phyloP scores from a whole-genome alignment of 2,113 vertebrate genomes.

The Ciconia maguari region DNA sequence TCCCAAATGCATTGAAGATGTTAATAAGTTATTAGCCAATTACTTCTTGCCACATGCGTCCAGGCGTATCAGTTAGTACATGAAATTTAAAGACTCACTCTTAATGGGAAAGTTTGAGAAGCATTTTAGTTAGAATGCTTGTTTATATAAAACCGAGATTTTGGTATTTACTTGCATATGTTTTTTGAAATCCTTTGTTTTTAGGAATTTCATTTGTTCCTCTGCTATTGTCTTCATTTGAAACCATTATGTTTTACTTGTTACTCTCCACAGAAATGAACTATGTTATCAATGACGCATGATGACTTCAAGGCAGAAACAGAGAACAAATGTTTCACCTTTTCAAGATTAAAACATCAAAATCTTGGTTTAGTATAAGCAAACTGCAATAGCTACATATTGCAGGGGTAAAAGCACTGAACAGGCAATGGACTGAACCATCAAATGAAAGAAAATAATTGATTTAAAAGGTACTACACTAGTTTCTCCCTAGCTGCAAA shows the following conservation, averaged over 20 bases:
- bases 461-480: background rate
- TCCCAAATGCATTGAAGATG: background rate
- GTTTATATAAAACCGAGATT: background rate
- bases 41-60: conserved; percentile 14
- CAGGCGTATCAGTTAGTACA: background rate
- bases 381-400: background rate
- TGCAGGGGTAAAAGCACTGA: background rate
- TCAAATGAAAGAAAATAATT: background rate
- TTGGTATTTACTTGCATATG: background rate
- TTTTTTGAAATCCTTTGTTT: background rate
- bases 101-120: background rate
- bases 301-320: background rate
- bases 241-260: background rate
- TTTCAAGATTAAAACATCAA: background rate
- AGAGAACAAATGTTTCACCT: background rate
- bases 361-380: background rate
- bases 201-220: background rate
- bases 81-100: background rate
- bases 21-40: conserved; percentile 55
- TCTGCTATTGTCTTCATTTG: background rate
- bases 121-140: background rate
- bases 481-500: background rate
- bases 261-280: background rate
- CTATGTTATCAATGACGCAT: background rate
- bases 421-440: background rate